These are phyloP conservation scores for Lanius collurio DNA, from an alignment of 2,113 vertebrate species.

Conservation along the genomic window DNA sequence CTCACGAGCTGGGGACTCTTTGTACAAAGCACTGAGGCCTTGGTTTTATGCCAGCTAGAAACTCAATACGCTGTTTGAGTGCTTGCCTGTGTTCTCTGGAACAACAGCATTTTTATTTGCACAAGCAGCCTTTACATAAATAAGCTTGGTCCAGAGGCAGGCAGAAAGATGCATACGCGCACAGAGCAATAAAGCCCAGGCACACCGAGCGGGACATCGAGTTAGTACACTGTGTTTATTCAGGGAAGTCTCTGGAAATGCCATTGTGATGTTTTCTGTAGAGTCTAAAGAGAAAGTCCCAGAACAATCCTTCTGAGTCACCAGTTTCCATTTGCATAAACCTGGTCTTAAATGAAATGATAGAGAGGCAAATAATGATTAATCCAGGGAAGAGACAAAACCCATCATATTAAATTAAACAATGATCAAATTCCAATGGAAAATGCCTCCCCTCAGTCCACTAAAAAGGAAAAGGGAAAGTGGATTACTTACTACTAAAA, in stretches of 20 bases:
- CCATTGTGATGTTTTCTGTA: background rate
- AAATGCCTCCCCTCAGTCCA: background rate
- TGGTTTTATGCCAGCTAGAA: background rate
- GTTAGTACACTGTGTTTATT: background rate
- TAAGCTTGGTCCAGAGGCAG: background rate
- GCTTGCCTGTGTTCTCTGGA: background rate
- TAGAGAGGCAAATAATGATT: background rate
- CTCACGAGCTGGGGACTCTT: background rate
- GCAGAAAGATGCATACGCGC: background rate
- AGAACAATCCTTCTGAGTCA: conserved; percentile 12
- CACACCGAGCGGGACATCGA: rapidly evolving
- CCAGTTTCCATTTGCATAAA: background rate
- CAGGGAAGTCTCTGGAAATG: background rate
- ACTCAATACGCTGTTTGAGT: background rate
- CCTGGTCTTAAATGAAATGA: background rate
- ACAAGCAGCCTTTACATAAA: background rate
- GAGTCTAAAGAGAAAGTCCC: background rate
- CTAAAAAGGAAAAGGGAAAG: background rate
- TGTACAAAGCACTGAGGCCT: background rate
- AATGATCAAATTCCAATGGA: background rate
- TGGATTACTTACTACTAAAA: background rate
- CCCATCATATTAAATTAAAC: background rate
- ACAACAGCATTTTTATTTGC: background rate
- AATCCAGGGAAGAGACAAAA: background rate
- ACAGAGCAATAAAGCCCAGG: background rate